phyloP scores from a whole-genome alignment of 1,140 invertebrate species.

The Sitodiplosis mosellana region DNA sequence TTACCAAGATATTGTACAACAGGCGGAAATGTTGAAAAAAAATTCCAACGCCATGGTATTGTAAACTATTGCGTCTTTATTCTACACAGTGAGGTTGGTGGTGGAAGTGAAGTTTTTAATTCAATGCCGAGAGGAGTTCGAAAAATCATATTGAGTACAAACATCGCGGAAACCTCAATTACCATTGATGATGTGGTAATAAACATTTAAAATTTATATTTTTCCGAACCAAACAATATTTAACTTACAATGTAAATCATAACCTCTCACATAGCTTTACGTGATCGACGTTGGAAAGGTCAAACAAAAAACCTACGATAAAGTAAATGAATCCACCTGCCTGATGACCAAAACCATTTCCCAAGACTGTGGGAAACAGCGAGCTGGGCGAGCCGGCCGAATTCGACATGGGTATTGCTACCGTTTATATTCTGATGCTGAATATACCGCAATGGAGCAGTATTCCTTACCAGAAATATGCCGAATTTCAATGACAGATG shows the following conservation, averaged over 20 bases:
- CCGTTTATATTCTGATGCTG: no score
- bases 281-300: slow-evolving; percentile 82
- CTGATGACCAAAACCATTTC: slow-evolving; percentile 59
- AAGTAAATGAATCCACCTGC: slow-evolving; percentile 43
- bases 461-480: no score
- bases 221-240: no score
- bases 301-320: slow-evolving; percentile 70
- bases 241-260: slow-evolving; percentile 28
- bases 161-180: slow-evolving; percentile 91
- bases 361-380: slow-evolving; percentile 53
- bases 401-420: slow-evolving; percentile 51
- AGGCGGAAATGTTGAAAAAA: slow-evolving; percentile 47
- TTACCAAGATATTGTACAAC: slow-evolving; percentile 48
- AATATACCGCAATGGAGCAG: no score
- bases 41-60: slow-evolving; percentile 32
- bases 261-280: slow-evolving; percentile 81
- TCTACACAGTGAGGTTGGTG: slow-evolving; percentile 60
- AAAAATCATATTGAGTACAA: slow-evolving; percentile 83
- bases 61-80: slow-evolving; percentile 31
- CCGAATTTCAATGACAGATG: no score
- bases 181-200: slow-evolving; percentile 70
- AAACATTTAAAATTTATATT: no score
- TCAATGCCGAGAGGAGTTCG: slow-evolving; percentile 36
- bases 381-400: slow-evolving; percentile 68
- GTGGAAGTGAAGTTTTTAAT: slow-evolving; percentile 68